Percentiles rank a stretch among this genome's conserved stretches.
Evolutionary conservation across 2,888 invertebrate species (phyloP).

Genomic region (Xestobium rufovillosum): DNA sequence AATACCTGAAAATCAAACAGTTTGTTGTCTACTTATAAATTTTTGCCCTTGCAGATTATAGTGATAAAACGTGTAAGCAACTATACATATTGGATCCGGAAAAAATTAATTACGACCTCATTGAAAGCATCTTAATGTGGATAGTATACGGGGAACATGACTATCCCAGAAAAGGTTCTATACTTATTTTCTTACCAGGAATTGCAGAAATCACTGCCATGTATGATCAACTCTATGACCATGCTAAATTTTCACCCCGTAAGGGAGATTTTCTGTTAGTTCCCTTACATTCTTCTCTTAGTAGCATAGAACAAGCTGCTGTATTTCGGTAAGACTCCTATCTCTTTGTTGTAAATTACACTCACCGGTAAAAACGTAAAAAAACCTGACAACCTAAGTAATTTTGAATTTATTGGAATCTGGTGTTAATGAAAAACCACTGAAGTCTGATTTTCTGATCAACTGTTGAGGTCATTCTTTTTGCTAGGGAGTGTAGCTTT

Average conservation of each 20-base stretch:
- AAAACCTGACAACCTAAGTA: too few species aligned
- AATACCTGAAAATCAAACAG: conserved; percentile 5
- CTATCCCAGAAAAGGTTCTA: conserved; percentile 65
- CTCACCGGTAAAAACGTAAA: too few species aligned
- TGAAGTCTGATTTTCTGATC: too few species aligned
- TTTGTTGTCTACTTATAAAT: conserved; percentile 1
- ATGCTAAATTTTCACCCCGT: conserved; percentile 55
- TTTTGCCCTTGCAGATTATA: conserved; percentile 42
- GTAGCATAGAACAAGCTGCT: conserved; percentile 73
- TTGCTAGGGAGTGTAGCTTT: too few species aligned
- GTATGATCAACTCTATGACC: conserved; percentile 60
- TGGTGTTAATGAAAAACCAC: too few species aligned
- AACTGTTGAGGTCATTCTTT: too few species aligned
- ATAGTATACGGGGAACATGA: conserved; percentile 63
- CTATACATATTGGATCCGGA: conserved; percentile 70
- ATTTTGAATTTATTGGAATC: too few species aligned
- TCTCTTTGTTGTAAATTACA: too few species aligned
- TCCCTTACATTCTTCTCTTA: conserved; percentile 80
- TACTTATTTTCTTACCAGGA: conserved; percentile 72
- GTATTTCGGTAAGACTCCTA: conserved; percentile 59
- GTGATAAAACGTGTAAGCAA: conserved; percentile 60
- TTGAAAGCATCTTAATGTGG: conserved; percentile 63
- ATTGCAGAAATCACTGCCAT: conserved; percentile 68
- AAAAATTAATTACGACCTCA: conserved; percentile 69
- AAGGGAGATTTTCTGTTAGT: conserved; percentile 62